Base-by-base conservation (phyloP, 2,113 vertebrate genomes). In the Erythrocercus mccallii region DNA sequence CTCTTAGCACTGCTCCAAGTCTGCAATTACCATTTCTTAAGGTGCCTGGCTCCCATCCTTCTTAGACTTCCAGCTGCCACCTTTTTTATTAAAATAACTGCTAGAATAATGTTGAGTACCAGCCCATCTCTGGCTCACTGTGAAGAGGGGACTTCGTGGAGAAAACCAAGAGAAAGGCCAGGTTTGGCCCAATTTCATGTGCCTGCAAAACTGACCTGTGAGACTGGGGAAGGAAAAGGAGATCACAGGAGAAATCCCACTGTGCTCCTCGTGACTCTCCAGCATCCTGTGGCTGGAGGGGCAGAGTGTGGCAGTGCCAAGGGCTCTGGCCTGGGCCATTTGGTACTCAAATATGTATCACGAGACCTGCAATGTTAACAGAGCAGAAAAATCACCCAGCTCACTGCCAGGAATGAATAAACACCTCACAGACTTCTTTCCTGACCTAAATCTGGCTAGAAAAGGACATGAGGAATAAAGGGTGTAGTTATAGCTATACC, bases 11-110 rank as follows among this genome's bases (percentile, higher is more conserved):
- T 61, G 92, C 76, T 96, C 86, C 83, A 89, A 86, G 45, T 92
- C 60, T 74, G 79, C 86, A 88, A 58, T 95, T 85, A 97, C 56
- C 1, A 85, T 97, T 94, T 92, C 88, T 94, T 84, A 87, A 82
- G 90, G 69, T 85, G 76, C 69, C 31, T 91, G 84, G 58, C 86
- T 96, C 60, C 76, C 56, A 45, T 90, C 80, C 50, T 54, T 88
- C 88, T 93, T 48, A 44, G 28, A 15, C 56, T 92, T 94, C 56
- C 53, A 93, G 47, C 68, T 88, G 76, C 56, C 45, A 68, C 76
- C 8, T 57, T 65, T 90, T 83, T 68, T 71, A 73, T 71, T 92
- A 81, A 83, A 94, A 90, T 37, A 82, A 47, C 71, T 56, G 19
- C 64, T 54, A 54, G 64, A 80, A 57, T 56, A 86, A 68, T 2